These are phyloP conservation scores for Chrysolina americana DNA, from an alignment of 2,888 invertebrate species.

Conservation along the genomic window DNA sequence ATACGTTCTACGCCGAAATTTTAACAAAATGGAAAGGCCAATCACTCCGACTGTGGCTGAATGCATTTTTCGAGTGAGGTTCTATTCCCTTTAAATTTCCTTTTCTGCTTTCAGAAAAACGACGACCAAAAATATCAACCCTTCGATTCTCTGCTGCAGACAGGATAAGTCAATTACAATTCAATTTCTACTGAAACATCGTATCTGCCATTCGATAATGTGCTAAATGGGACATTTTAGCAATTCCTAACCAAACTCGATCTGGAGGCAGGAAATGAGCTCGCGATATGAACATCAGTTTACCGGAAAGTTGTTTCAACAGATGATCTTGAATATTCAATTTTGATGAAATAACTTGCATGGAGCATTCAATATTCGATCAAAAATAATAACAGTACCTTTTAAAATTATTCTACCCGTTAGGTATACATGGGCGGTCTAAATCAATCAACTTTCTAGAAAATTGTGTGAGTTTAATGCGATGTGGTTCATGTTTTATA, in stretches of 20 bases:
- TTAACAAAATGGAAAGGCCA: too few species aligned
- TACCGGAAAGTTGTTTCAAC: constrained; percentile 70
- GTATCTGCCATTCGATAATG: constrained; percentile 44
- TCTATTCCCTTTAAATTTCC: constrained; percentile 10
- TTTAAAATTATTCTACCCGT: too few species aligned
- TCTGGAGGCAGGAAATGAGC: constrained; percentile 82
- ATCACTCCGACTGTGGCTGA: too few species aligned
- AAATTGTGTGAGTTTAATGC: too few species aligned
- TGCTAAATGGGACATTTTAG: constrained; percentile 49
- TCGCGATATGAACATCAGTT: constrained; percentile 87
- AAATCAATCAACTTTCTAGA: too few species aligned
- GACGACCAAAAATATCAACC: constrained; percentile 18
- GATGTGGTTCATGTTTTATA: too few species aligned
- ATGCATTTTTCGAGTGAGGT: too few species aligned
- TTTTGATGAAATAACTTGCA: not conserved
- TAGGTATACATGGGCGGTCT: too few species aligned
- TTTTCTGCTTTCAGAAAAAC: constrained; percentile 1
- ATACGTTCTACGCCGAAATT: too few species aligned
- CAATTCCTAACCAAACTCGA: constrained; percentile 43
- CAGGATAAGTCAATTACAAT: constrained; percentile 50
- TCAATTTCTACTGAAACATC: constrained; percentile 50
- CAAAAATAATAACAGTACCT: too few species aligned
- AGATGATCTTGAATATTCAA: constrained; percentile 50
- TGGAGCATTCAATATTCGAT: not conserved
- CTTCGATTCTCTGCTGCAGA: constrained; percentile 47